Evolutionary conservation across 1,140 invertebrate genomes (phyloP).

Genomic region (Triops cancriformis): DNA sequence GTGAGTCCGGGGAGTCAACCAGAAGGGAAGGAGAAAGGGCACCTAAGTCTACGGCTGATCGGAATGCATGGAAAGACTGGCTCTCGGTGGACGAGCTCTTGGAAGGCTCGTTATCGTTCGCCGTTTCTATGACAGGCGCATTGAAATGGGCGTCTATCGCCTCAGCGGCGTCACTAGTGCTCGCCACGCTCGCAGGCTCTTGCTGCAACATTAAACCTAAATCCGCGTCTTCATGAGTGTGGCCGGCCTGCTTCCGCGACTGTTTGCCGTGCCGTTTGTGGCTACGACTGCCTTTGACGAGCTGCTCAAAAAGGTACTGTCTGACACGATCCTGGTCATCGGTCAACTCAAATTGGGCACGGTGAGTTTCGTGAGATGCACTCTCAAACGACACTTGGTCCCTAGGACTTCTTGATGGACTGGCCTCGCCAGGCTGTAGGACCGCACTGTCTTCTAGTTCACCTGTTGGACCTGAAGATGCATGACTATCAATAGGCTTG

Average conservation of each 20-base stretch:
- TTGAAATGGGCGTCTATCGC: neutral
- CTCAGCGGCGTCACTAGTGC: neutral
- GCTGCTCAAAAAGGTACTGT: conserved; percentile 1
- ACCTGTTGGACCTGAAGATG: neutral
- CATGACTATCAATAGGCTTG: neutral
- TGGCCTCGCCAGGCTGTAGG: neutral
- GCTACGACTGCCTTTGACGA: neutral
- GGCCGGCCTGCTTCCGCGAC: neutral
- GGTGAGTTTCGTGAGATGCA: neutral
- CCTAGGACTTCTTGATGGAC: neutral
- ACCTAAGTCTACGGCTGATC: neutral
- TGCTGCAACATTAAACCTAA: neutral
- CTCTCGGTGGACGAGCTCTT: neutral
- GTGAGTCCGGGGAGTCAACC: neutral
- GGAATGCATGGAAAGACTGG: neutral
- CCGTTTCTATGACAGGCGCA: neutral
- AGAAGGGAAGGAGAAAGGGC: neutral
- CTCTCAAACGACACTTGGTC: neutral
- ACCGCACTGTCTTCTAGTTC: neutral
- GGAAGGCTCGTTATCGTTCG: neutral
- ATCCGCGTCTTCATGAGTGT: neutral
- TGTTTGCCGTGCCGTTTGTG: neutral
- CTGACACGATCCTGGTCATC: neutral
- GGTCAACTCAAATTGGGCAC: neutral
- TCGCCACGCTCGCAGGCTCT: neutral